Percentiles rank a stretch among this genome's conserved stretches.
These are phyloP conservation scores for Trachurus trachurus DNA, from an alignment of 2,797 vertebrate species.

Conservation along the genomic window DNA sequence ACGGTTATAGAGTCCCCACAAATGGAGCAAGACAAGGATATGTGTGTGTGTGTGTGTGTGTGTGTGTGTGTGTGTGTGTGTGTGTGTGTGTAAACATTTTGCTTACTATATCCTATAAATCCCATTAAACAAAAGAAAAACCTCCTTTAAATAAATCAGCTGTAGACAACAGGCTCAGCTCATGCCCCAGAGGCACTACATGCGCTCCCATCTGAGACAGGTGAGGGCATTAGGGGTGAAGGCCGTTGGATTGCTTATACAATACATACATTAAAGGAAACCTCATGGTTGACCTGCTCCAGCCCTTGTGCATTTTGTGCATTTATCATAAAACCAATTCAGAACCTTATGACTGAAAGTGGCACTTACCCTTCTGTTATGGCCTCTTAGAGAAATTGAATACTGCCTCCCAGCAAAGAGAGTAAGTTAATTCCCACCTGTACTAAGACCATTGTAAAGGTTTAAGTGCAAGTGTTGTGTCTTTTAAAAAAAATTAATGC, in stretches of 20 bases:
- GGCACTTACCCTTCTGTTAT: constrained; percentile 39
- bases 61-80: constrained; percentile 7
- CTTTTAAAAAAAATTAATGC: background rate
- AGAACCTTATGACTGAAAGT: constrained; percentile 55
- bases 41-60: constrained; percentile 15
- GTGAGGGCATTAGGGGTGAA: constrained; percentile 48
- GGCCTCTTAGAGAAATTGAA: constrained; percentile 47
- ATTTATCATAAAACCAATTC: constrained; percentile 52
- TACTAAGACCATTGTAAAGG: background rate
- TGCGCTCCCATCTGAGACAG: constrained; percentile 25
- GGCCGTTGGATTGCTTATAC: constrained; percentile 45
- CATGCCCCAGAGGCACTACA: constrained; percentile 26
- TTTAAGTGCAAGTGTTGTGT: background rate
- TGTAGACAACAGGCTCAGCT: constrained; percentile 52
- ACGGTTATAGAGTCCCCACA: background rate
- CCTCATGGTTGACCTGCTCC: constrained; percentile 48
- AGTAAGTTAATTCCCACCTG: constrained; percentile 27
- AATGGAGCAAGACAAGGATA: background rate
- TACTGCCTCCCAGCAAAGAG: constrained; percentile 9
- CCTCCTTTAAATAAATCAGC: constrained; percentile 24
- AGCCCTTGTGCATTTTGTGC: constrained; percentile 10
- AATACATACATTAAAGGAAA: constrained; percentile 49
- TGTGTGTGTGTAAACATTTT: background rate
- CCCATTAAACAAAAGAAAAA: constrained; percentile 36
- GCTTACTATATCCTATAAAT: constrained; percentile 24